phyloP scores from a whole-genome alignment of 2,797 vertebrate genomes.

The Macroramphosus scolopax region DNA sequence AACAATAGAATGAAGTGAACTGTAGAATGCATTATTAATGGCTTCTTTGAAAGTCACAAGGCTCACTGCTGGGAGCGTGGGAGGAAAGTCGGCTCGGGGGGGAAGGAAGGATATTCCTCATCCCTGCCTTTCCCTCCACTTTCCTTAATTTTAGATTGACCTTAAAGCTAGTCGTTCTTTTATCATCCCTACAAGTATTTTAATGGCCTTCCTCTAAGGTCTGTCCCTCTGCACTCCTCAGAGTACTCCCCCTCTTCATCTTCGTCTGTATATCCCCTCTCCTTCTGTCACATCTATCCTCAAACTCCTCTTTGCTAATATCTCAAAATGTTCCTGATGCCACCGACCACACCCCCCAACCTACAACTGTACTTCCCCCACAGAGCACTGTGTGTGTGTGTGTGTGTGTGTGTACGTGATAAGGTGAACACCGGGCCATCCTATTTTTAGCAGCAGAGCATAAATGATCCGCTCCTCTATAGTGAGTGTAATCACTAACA shows the following conservation, averaged over 20 bases:
- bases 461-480: slow-evolving; percentile 54
- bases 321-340: slow-evolving; percentile 43
- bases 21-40: slow-evolving; percentile 64
- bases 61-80: slow-evolving; percentile 53
- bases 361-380: slow-evolving; percentile 42
- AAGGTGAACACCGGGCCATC: slow-evolving; percentile 62
- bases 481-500: slow-evolving; percentile 52
- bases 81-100: slow-evolving; percentile 42
- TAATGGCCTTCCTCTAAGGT: slow-evolving; percentile 22
- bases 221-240: slow-evolving; percentile 34
- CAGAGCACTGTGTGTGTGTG: slow-evolving; percentile 24
- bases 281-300: slow-evolving; percentile 42
- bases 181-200: slow-evolving; percentile 36
- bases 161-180: slow-evolving; percentile 39
- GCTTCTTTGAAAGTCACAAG: slow-evolving; percentile 59
- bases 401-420: slow-evolving; percentile 15
- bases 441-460: slow-evolving; percentile 67
- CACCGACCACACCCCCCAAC: slow-evolving; percentile 9
- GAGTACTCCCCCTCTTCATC: slow-evolving; percentile 36
- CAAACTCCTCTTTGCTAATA: slow-evolving; percentile 35
- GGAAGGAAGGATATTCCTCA: slow-evolving; percentile 38
- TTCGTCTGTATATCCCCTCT: slow-evolving; percentile 38
- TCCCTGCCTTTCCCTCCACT: slow-evolving; percentile 16
- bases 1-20: slow-evolving; percentile 60
- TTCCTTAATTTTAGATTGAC: slow-evolving; percentile 30